These are phyloP conservation scores for Harmothoe impar DNA, from an alignment of 2,888 invertebrate species.

Conservation along the genomic window DNA sequence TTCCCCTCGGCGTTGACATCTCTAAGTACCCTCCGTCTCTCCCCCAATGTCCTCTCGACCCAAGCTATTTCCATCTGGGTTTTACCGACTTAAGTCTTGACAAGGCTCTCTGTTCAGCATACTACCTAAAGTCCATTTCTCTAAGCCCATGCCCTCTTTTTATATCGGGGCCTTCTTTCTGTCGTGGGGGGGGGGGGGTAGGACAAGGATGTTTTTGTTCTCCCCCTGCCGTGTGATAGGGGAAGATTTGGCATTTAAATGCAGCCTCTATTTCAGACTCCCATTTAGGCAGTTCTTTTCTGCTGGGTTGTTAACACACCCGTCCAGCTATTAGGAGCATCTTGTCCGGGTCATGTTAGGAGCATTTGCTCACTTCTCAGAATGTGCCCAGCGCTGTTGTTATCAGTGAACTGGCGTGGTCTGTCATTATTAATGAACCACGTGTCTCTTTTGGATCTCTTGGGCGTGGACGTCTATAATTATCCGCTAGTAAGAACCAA, in stretches of 20 bases:
- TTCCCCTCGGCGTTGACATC: not conserved
- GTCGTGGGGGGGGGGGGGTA: not conserved
- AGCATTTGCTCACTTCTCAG: not conserved
- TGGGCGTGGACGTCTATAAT: too few relatives aligned
- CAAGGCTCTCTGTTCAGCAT: conserved; percentile 16
- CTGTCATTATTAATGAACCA: too few relatives aligned
- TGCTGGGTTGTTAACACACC: not conserved
- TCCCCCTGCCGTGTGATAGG: not conserved
- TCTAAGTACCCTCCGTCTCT: too few relatives aligned
- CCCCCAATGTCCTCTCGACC: too few relatives aligned
- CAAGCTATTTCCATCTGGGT: not conserved
- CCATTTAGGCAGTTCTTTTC: not conserved
- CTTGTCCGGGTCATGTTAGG: not conserved
- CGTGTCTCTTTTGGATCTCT: too few relatives aligned
- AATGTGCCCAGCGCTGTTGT: too few relatives aligned
- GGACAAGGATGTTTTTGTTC: not conserved
- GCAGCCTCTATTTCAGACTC: not conserved
- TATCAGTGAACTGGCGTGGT: too few relatives aligned
- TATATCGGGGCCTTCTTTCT: not conserved
- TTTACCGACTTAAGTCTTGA: conserved; percentile 12
- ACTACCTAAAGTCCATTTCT: not conserved
- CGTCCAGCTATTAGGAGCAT: not conserved
- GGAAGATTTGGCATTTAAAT: not conserved
- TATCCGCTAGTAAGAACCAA: too few relatives aligned
- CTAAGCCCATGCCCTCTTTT: not conserved